Evolutionary conservation across 1,140 invertebrate species (phyloP).

Genomic region (Microvelia longipes): DNA sequence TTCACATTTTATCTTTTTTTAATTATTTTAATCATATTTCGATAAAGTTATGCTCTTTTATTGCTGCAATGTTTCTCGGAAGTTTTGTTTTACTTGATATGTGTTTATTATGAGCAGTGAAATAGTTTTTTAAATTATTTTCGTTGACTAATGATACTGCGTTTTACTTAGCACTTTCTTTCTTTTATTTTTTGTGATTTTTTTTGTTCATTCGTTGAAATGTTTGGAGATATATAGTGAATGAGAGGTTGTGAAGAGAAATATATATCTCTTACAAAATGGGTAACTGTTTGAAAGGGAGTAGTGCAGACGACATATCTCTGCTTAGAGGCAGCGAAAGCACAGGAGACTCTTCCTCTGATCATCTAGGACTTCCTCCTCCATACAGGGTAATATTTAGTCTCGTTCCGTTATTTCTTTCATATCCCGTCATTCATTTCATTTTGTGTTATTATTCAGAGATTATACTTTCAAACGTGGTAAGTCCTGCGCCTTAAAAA

Average conservation of each 20-base stretch:
- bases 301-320: slow-evolving; percentile 43
- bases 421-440: not conserved
- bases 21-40: no score
- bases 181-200: not conserved
- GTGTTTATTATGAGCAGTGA: no score
- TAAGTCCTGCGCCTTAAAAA: no score
- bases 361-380: slow-evolving; percentile 33
- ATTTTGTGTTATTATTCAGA: slow-evolving; percentile 6
- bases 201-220: not conserved
- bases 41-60: no score
- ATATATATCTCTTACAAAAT: slow-evolving; percentile 26
- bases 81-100: no score
- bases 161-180: no score
- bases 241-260: not conserved
- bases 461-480: not conserved
- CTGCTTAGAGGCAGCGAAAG: slow-evolving; percentile 39
- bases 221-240: not conserved
- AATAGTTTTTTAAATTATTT: no score
- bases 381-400: slow-evolving; percentile 38
- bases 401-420: no score
- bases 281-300: slow-evolving; percentile 46
- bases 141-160: no score
- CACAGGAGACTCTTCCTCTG: slow-evolving; percentile 32
- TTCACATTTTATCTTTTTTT: no score
- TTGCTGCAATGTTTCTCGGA: no score